Evolutionary conservation across 2,888 invertebrate genomes (phyloP).

Genomic region (Cerastis leucographa): DNA sequence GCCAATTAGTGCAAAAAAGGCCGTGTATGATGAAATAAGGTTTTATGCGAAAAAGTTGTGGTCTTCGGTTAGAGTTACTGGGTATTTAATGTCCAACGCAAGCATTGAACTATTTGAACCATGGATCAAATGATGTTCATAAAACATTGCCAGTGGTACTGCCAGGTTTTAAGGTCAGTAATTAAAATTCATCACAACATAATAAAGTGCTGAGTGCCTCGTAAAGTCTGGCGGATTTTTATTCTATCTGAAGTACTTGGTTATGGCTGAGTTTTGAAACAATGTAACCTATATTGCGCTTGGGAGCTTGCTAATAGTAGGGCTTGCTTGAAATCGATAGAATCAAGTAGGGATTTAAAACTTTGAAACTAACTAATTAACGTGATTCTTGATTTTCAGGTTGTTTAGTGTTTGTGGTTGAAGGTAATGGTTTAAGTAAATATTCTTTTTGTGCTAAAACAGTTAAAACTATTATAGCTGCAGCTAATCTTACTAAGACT

Average conservation of each 20-base stretch:
- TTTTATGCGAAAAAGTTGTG: slow-evolving; percentile 30
- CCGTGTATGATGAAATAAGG: slow-evolving; percentile 34
- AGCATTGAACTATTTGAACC: slow-evolving; percentile 79
- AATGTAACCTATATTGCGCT: slow-evolving; percentile 31
- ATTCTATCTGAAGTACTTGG: slow-evolving; percentile 70
- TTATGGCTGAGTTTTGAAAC: slow-evolving; percentile 54
- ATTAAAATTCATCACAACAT: slow-evolving; percentile 83
- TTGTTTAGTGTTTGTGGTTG: background rate
- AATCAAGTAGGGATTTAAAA: background rate
- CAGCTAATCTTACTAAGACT: no score
- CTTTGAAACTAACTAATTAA: background rate
- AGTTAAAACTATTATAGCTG: no score
- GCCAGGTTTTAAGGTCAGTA: slow-evolving; percentile 73
- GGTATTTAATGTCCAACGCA: slow-evolving; percentile 63
- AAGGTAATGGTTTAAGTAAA: background rate
- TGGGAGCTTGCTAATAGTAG: background rate
- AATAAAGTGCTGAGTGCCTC: slow-evolving; percentile 74
- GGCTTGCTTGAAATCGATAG: background rate
- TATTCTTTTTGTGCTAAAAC: background rate
- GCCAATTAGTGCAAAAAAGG: slow-evolving; percentile 23
- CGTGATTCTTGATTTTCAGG: background rate
- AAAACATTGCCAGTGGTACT: slow-evolving; percentile 74
- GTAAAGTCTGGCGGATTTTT: slow-evolving; percentile 73
- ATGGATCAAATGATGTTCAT: slow-evolving; percentile 77
- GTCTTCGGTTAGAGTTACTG: background rate